Evolutionary conservation across 2,888 invertebrate species (phyloP), one percentile per base, ranked within the genome.

Genomic region (Epistrophella euchroma): DNA sequence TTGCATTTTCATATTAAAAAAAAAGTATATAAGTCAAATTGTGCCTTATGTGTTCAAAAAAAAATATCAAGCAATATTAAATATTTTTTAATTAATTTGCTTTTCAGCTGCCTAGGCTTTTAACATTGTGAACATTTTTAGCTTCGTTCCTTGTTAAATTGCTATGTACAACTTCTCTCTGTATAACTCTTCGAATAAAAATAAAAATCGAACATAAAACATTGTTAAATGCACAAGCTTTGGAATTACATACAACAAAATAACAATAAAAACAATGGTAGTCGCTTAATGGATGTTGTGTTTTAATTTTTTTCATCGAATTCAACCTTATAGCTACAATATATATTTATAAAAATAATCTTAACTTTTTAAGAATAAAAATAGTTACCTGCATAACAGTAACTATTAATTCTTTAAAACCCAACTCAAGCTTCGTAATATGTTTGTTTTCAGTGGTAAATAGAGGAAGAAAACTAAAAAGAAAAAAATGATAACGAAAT

Each of bases 51-150:
- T 70, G 60, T 74, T 55, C 35, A 55, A 52, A 52, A 71, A 58
- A 17, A 37, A 37, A 56, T 4, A 58, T 1, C 6, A 32, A 58
- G 19, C 15, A 40, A 60, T 40, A 66, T 35, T 47, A 76, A 55
- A 56, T 74, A 70, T 78, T 78, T n/a, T 47, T 58, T 35, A 73
- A 85, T 64, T 74, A 71, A 71, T 86, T 73, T 82, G 74, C 73
- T 71, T 86, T 86, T 75, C 86, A 86, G 86, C 77, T 78, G 77
- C 77, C 82, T 86, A 82, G 68, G 52, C 81, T 64, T 73, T 64
- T 74, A 25, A 77, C 43, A 77, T 47, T 72, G 37, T 47, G 62
- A 74, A 47, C 74, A 56, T 52, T 37, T 74, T 60, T 35, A 70
- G 62, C 64, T 70, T 74, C 45, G 52, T 52, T 71, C 62, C 32